Conservation (phyloP, 2,888 invertebrate genomes). For the Pediacus dermestoides region DNA sequence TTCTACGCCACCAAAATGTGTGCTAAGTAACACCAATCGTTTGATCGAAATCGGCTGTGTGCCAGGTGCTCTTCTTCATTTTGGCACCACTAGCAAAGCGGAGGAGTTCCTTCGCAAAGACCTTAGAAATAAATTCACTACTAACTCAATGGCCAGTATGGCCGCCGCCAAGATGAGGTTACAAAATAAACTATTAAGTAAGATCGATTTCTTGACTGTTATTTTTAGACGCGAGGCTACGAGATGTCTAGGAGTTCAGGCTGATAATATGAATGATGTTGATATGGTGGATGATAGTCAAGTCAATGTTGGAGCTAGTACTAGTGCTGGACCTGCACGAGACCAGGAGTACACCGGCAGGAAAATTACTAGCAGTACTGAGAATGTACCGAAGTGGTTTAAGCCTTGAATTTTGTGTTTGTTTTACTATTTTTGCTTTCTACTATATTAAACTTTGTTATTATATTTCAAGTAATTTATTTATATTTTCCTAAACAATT, state of each 20-base stretch:
- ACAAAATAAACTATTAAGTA: no score
- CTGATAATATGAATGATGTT: slow-evolving; percentile 17
- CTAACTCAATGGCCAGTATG: slow-evolving; percentile 64
- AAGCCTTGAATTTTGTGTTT: no score
- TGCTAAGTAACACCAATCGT: slow-evolving; percentile 60
- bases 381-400: slow-evolving; percentile 49
- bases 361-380: slow-evolving; percentile 31
- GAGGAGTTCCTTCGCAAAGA: slow-evolving; percentile 55
- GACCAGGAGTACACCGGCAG: slow-evolving; percentile 25
- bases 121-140: slow-evolving; percentile 59
- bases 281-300: slow-evolving; percentile 29
- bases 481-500: no score
- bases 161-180: slow-evolving; percentile 67
- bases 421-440: no score
- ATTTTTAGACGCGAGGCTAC: slow-evolving; percentile 1
- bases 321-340: slow-evolving; percentile 29
- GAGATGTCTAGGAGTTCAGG: no score
- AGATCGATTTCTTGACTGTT: not conserved
- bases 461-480: no score
- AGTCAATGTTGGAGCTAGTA: slow-evolving; percentile 38
- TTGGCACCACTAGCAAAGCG: slow-evolving; percentile 53
- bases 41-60: slow-evolving; percentile 72
- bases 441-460: no score
- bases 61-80: slow-evolving; percentile 74
- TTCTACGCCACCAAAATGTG: slow-evolving; percentile 77